Percentiles rank a stretch among this genome's conserved stretches.
These are phyloP conservation scores for Pocota personata DNA, from an alignment of 2,888 invertebrate genomes.

Conservation along the genomic window DNA sequence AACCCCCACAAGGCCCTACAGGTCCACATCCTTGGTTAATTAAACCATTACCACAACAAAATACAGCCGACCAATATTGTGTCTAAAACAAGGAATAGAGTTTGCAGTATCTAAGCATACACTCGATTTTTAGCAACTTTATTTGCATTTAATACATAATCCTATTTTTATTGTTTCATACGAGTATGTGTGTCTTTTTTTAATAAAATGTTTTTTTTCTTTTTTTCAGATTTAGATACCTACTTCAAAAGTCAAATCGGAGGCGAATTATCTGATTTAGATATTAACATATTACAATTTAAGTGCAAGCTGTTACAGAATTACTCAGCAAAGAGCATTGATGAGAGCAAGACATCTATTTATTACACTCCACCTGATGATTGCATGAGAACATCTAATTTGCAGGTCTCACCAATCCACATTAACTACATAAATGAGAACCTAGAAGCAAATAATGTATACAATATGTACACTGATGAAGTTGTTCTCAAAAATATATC, in stretches of 20 bases:
- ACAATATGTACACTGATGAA: slow-evolving; percentile 15
- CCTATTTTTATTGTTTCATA: too few relatives aligned
- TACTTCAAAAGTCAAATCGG: slow-evolving; percentile 81
- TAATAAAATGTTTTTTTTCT: background rate
- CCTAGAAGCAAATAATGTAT: slow-evolving; percentile 76
- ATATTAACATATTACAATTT: slow-evolving; percentile 78
- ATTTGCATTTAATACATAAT: too few relatives aligned
- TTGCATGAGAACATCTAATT: slow-evolving; percentile 77
- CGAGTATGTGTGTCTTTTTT: background rate
- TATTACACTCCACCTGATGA: slow-evolving; percentile 89
- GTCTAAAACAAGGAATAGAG: too few relatives aligned
- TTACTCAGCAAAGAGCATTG: slow-evolving; percentile 76
- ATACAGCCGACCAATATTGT: too few relatives aligned
- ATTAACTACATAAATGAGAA: slow-evolving; percentile 82
- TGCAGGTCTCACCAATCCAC: slow-evolving; percentile 84
- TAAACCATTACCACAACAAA: too few relatives aligned
- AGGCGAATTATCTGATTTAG: slow-evolving; percentile 76
- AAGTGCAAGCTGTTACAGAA: slow-evolving; percentile 79
- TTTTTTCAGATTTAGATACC: slow-evolving; percentile 80
- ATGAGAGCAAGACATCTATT: slow-evolving; percentile 88
- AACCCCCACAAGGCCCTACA: too few relatives aligned
- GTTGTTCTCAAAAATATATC: background rate
- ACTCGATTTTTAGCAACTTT: too few relatives aligned
- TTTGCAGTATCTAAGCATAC: too few relatives aligned
- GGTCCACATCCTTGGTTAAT: too few relatives aligned